Percentiles rank a stretch among this genome's conserved stretches.
Evolutionary conservation across 1,140 invertebrate species (phyloP).

Genomic region (Drosophila leontia): DNA sequence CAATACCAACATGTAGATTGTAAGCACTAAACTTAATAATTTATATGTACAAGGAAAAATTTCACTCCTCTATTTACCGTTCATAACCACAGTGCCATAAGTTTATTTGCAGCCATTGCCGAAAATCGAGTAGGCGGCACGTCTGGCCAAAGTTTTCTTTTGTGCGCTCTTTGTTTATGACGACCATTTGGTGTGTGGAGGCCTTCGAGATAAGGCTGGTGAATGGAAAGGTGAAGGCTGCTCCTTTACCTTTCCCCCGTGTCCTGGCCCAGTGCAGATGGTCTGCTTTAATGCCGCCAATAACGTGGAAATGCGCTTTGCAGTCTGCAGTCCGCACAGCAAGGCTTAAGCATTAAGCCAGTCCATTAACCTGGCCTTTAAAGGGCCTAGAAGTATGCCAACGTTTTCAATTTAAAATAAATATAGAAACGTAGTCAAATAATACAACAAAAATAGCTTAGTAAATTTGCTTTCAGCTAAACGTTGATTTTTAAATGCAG

Average conservation of each 20-base stretch:
- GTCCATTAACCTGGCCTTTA: conserved; percentile 39
- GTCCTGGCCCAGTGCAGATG: conserved; percentile 13
- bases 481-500: neutral
- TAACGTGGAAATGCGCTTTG: conserved; percentile 45
- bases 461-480: conserved; percentile 60
- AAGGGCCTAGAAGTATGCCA: conserved; percentile 56
- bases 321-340: conserved; percentile 12
- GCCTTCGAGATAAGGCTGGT: conserved; percentile 63
- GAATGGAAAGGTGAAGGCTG: conserved; percentile 55
- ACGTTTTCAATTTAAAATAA: conserved; percentile 37
- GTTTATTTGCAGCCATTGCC: conserved; percentile 31
- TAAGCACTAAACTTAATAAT: neutral
- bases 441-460: conserved; percentile 40
- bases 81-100: conserved; percentile 35
- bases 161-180: conserved; percentile 68
- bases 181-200: conserved; percentile 63
- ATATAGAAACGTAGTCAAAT: conserved; percentile 23
- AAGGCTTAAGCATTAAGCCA: conserved; percentile 55
- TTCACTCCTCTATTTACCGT: neutral
- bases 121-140: conserved; percentile 55
- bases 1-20: neutral
- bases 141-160: conserved; percentile 43
- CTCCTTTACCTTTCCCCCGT: neutral
- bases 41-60: no score
- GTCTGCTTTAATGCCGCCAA: conserved; percentile 61